phyloP scores from a whole-genome alignment of 1,140 invertebrate genomes.

The Drosophila burlai region DNA sequence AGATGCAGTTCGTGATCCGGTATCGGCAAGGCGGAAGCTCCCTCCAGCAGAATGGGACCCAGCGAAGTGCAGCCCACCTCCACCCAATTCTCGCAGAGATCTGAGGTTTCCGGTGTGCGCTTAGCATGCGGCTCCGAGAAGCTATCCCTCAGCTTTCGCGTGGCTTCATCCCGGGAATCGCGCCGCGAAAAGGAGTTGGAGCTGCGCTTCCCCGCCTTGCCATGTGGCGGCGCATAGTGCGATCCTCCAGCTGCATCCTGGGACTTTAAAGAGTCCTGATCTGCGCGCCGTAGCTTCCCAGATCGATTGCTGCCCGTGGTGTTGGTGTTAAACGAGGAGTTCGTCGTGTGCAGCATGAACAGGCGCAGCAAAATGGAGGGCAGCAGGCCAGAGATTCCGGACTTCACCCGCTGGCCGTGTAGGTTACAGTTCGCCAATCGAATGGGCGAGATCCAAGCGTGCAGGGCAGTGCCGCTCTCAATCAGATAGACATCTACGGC shows the following conservation, averaged over 20 bases:
- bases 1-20: constrained; percentile 91
- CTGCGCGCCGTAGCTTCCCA: constrained; percentile 72
- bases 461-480: constrained; percentile 94
- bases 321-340: constrained; percentile 86
- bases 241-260: constrained; percentile 59
- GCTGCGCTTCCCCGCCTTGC: constrained; percentile 68
- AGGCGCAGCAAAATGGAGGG: constrained; percentile 92
- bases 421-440: constrained; percentile 96
- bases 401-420: constrained; percentile 95
- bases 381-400: constrained; percentile 94
- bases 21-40: constrained; percentile 92
- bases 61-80: constrained; percentile 96
- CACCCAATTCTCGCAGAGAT: constrained; percentile 92
- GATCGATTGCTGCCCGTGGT: constrained; percentile 86
- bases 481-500: constrained; percentile 96
- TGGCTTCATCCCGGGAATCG: constrained; percentile 73
- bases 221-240: constrained; percentile 33
- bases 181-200: constrained; percentile 80
- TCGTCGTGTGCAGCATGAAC: constrained; percentile 87
- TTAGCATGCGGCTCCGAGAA: constrained; percentile 68
- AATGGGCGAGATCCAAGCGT: constrained; percentile 95
- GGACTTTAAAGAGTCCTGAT: constrained; percentile 78
- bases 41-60: constrained; percentile 96
- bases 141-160: constrained; percentile 72
- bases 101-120: constrained; percentile 60